Conservation (phyloP, 2,888 invertebrate genomes). For the Eupeodes latifasciatus region DNA sequence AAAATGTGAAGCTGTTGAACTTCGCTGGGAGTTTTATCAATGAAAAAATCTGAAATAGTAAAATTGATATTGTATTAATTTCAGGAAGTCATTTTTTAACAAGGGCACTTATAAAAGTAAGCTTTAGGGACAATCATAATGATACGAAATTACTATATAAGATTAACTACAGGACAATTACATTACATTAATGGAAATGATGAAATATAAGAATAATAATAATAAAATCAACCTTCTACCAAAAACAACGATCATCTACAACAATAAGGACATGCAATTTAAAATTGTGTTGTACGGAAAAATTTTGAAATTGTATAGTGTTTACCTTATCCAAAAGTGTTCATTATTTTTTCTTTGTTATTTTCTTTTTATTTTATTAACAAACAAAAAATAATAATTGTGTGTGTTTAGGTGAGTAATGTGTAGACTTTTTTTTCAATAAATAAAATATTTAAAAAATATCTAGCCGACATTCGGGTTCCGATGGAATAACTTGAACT, state of each 20-base stretch:
- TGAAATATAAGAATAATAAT: background rate
- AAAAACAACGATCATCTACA: slow-evolving; percentile 18
- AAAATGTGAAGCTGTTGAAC: slow-evolving; percentile 56
- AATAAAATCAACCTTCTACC: slow-evolving; percentile 30
- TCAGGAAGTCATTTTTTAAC: background rate
- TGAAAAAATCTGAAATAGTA: slow-evolving; percentile 81
- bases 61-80: background rate
- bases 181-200: slow-evolving; percentile 2
- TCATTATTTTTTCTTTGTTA: slow-evolving; percentile 32
- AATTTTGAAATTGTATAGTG: slow-evolving; percentile 7
- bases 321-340: slow-evolving; percentile 56
- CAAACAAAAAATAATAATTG: slow-evolving; percentile 59
- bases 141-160: background rate
- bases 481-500: slow-evolving; percentile 83
- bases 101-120: slow-evolving; percentile 1
- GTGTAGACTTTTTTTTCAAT: slow-evolving; percentile 62
- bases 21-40: slow-evolving; percentile 80
- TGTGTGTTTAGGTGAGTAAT: slow-evolving; percentile 64
- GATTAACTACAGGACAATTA: background rate
- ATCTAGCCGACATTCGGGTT: slow-evolving; percentile 81
- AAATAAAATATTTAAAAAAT: slow-evolving; percentile 80
- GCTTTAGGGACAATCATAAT: background rate
- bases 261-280: slow-evolving; percentile 48
- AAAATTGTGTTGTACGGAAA: slow-evolving; percentile 29
- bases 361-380: slow-evolving; percentile 43